Evolutionary conservation across 2,113 vertebrate genomes (phyloP).

Genomic region (Phycodurus eques): DNA sequence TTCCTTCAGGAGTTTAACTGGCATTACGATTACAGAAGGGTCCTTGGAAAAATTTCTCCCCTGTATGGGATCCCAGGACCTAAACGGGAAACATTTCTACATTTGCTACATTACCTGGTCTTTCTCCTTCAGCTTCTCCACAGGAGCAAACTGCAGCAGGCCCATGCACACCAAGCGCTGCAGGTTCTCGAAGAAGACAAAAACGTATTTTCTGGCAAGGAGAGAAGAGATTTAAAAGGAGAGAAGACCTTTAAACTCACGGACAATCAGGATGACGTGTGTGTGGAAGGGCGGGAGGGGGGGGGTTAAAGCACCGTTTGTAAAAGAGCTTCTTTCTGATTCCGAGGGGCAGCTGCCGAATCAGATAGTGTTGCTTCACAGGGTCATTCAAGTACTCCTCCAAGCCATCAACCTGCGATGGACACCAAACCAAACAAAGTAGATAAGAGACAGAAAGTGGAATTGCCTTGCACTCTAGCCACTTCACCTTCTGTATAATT

Average conservation of each 20-base stretch:
- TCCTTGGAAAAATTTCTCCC: too few relatives aligned
- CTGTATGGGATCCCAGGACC: too few relatives aligned
- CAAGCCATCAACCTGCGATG: conserved; percentile 83
- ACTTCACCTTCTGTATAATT: background rate
- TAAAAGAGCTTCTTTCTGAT: conserved; percentile 89
- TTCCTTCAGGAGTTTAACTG: too few relatives aligned
- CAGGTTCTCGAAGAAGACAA: conserved; percentile 85
- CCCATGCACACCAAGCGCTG: conserved; percentile 90
- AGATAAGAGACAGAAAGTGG: background rate
- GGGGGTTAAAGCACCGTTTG: conserved; percentile 75
- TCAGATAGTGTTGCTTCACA: conserved; percentile 83
- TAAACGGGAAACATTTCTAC: too few relatives aligned
- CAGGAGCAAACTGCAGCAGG: conserved; percentile 87
- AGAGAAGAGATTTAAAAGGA: conserved; percentile 13
- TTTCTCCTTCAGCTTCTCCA: conserved; percentile 92
- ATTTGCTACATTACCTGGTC: conserved; percentile 79
- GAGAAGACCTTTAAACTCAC: background rate
- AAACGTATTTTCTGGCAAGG: conserved; percentile 84
- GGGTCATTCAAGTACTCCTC: conserved; percentile 86
- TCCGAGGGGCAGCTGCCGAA: conserved; percentile 78
- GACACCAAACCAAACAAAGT: background rate
- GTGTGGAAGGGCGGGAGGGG: background rate
- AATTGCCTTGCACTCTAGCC: background rate
- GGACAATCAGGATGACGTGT: too few relatives aligned
- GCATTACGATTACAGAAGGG: too few relatives aligned